A percentile compares a stretch with the other conserved stretches of the same genome.
Conservation (phyloP, 2,888 invertebrate species). For the Pasiphila rectangulata region DNA sequence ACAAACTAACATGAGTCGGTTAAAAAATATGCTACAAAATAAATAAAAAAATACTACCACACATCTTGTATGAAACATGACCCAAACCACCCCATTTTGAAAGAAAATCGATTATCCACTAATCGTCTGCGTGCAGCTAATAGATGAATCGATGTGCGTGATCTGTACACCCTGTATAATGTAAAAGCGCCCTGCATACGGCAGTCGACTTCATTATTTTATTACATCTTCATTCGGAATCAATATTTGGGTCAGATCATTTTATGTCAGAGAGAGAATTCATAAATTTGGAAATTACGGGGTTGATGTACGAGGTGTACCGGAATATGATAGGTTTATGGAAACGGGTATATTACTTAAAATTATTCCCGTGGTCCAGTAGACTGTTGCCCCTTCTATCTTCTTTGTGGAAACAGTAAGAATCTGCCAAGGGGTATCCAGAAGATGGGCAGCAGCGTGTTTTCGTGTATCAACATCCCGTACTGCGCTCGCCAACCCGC, state of each 20-base stretch:
- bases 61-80: background rate
- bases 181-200: background rate
- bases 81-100: constrained; percentile 12
- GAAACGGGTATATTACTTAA: background rate
- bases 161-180: constrained; percentile 34
- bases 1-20: too few species aligned
- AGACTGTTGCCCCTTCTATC: too few species aligned
- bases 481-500: too few species aligned
- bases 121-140: constrained; percentile 59
- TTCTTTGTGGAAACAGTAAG: too few species aligned
- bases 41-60: background rate
- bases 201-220: constrained; percentile 48
- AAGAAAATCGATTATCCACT: constrained; percentile 45
- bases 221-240: constrained; percentile 36
- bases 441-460: too few species aligned
- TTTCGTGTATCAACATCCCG: too few species aligned
- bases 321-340: background rate
- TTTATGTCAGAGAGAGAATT: background rate
- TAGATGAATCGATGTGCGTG: constrained; percentile 53
- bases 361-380: background rate
- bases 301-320: background rate
- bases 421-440: too few species aligned
- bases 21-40: background rate
- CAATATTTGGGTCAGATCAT: constrained; percentile 18
- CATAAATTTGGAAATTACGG: background rate